Evolutionary conservation across 2,113 vertebrate species (phyloP).

Genomic region (Elachura formosa): DNA sequence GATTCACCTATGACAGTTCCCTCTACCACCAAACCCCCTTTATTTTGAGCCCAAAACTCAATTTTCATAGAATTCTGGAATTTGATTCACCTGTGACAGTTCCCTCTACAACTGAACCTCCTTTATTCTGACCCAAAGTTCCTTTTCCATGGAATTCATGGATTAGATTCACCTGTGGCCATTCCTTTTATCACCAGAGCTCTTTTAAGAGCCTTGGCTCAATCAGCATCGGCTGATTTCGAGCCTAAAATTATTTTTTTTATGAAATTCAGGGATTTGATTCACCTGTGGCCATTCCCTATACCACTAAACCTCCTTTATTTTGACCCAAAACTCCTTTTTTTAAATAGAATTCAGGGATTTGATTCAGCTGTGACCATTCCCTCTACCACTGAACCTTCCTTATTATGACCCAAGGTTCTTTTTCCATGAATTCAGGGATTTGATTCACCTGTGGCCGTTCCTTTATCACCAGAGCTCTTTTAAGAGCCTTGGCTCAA

Average conservation of each 20-base stretch:
- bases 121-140: too few relatives aligned
- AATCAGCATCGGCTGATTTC: too few relatives aligned
- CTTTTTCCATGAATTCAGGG: too few relatives aligned
- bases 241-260: too few relatives aligned
- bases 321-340: too few relatives aligned
- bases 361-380: accelerated
- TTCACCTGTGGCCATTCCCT: neutral
- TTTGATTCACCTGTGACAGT: accelerated
- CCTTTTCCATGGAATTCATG: neutral
- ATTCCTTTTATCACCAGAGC: neutral
- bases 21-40: too few relatives aligned
- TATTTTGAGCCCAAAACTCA: too few relatives aligned
- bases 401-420: too few relatives aligned
- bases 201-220: neutral
- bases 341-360: neutral
- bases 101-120: neutral
- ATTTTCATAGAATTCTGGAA: neutral
- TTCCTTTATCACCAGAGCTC: too few relatives aligned
- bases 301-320: too few relatives aligned
- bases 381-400: too few relatives aligned
- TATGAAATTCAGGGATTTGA: accelerated
- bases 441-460: accelerated
- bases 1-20: too few relatives aligned
- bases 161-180: neutral
- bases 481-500: neutral